Evolutionary conservation across 2,888 invertebrate genomes (phyloP), one percentile per base, ranked within the genome.

Genomic region (Cephus rjabovi): DNA sequence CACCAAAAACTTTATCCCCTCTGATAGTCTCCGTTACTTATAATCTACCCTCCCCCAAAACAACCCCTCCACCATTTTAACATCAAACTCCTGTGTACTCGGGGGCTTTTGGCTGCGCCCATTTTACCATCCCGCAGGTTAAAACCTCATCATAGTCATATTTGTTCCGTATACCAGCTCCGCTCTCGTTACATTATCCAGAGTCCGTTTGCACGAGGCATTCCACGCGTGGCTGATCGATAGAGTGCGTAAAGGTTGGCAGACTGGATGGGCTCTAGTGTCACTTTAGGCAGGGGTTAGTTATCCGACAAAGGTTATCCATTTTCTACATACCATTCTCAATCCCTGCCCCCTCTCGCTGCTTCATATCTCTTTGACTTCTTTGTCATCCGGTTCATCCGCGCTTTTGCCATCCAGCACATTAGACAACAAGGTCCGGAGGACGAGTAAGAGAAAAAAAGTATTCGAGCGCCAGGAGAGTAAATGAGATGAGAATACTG

Each of bases 261-360:
- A 23, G 23, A 9, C 56, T 56, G 23, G 23, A 56, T 56, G 23
- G 23, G 6, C 23, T 56, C 23, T 2, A 15, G 56, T 56, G 56
- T 56, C 56, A 56, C 56, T 56, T 71, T 75, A 74, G 70, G 69
- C 75, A 71, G 74, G 75, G 77, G 77, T 74, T 75, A 75, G 77
- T 77, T 77, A 77, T 75, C 77, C 77, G 56, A 77, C 71, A 75
- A 74, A 75, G 75, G 77, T 75, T 77, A 77, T 77, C 77, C 77
- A 77, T 77, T 75, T 75, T 75, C 75, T 70, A 15, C 71, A 23
- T 31, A 77, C 68, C 73, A 33, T 56, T 70, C 68, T 68, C 56
- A 69, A 40, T 40, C 75, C 70, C 40, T 33, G n/a, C 33, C 33
- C 9, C 34, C 34, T 34, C 70, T 15, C 12, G 23, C 0, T 1